Evolutionary conservation across 2,797 vertebrate genomes (phyloP).

Genomic region (Threskiornis aethiopicus): DNA sequence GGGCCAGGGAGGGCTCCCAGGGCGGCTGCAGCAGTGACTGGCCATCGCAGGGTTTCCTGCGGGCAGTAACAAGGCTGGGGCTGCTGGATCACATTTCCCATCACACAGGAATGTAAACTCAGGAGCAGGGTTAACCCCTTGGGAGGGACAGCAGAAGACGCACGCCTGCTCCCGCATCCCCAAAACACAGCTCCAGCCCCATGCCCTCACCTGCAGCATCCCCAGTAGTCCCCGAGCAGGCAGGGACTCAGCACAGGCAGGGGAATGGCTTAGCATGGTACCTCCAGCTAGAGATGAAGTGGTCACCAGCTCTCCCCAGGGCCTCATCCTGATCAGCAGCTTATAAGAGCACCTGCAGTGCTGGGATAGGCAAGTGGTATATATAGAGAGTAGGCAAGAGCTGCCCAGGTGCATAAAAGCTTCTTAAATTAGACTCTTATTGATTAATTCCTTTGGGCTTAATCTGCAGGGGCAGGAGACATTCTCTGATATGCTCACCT

Average conservation of each 20-base stretch:
- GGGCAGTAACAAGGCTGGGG: background rate
- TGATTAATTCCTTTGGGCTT: background rate
- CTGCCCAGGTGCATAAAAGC: background rate
- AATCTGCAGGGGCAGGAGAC: background rate
- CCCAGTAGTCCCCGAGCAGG: background rate
- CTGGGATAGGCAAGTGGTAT: background rate
- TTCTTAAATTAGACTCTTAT: background rate
- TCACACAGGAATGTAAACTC: background rate
- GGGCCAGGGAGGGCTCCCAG: background rate
- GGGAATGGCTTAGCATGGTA: rapidly evolving
- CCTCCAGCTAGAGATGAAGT: background rate
- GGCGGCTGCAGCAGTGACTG: background rate
- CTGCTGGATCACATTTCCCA: background rate
- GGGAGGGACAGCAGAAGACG: background rate
- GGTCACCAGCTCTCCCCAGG: background rate
- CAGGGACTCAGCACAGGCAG: background rate
- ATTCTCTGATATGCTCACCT: background rate
- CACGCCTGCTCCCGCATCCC: rapidly evolving
- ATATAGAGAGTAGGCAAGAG: background rate
- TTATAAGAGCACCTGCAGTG: background rate
- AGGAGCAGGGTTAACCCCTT: background rate
- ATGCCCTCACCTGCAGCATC: background rate
- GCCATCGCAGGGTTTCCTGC: background rate
- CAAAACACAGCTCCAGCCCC: rapidly evolving
- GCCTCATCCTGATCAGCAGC: background rate